Base-by-base conservation (phyloP, 2,888 invertebrate species). In the Phasia obesa region DNA sequence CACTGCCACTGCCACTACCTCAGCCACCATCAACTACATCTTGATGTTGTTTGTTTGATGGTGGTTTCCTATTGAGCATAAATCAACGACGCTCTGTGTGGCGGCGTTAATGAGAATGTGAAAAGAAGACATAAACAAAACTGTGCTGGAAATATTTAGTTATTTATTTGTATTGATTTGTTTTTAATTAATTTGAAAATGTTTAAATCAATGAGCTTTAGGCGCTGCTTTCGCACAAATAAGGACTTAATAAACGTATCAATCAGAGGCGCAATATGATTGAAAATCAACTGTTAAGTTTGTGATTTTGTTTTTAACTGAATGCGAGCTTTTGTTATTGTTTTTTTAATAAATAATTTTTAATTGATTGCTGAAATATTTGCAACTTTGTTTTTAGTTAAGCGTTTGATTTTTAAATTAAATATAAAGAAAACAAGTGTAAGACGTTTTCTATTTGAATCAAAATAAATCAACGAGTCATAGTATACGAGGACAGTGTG, bases 21-120 rank as follows among this genome's bases (percentile, higher is more conserved):
- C 17, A n/a, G 19, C 27, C 19, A 42, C 19, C 42, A 42, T 15
- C 38, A 51, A 21, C 62, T 19, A 44, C 42, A 60, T 60, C 42
- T 53, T 62, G 47, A 53, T 77, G 53, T n/a, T n/a, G n/a, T n/a
- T n/a, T n/a, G n/a, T 17, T 53, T 73, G 25, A 70, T 60, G 53
- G n/a, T 67, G 79, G 73, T 67, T 79, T 60, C 88, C 89, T 88
- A 85, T 89, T 87, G 89, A 88, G 89, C 88, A 89, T 89, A 88
- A 88, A 88, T 88, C 89, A 89, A 87, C 88, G 88, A 87, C 88
- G 88, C 88, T 87, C 88, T 88, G 89, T 88, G 88, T 88, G 88
- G 88, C 88, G 78, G 71, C 59, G 59, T 79, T 73, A 79, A 79
- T 67, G 65, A 75, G 74, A 75, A 65, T 65, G 17, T 65, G n/a